Base-by-base conservation (phyloP, 2,113 vertebrate genomes). In the Calyptommatus sinebrachiatus region DNA sequence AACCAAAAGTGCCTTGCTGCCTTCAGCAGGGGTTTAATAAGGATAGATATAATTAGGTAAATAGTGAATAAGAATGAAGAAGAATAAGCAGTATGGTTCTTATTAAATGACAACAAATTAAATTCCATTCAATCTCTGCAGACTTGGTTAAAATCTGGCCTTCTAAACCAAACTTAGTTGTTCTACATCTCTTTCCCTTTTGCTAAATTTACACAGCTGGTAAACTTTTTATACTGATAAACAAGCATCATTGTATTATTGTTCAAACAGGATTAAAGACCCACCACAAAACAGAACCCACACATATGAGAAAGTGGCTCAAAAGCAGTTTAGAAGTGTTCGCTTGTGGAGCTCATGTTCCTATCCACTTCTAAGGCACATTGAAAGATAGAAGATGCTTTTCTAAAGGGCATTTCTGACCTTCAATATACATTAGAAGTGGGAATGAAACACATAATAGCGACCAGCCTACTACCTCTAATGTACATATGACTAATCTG, bases 21-120 rank as follows among this genome's bases (percentile, higher is more conserved):
- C 93, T 95, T 95, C 94, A 95, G 95, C 93, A 94, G 94, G 93
- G 92, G 93, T 95, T 94, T 95, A 95, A 95, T 95, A 95, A 95
- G 93, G 91, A 89, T 88, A 93, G 89, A 94, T 95, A 94, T 94
- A 94, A 95, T 95, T 95, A 94, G 81, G 94, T 93, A 95, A 95
- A 94, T 92, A 89, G 90, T 76, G 67, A 94, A 90, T 92, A 92
- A 92, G 92, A 94, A 90, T 91, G 63, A 85, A 91, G 92, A 92
- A 82, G 66, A 84, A 85, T 88, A 92, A 94, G 89, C 90, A 90
- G 78, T 92, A 87, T 84, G 85, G 87, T 90, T 91, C 87, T 87
- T 89, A 94, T 92, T 92, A 95, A 94, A 92, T 93, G 83, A 92
- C 89, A 87, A 91, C 83, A 94, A 94, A 92, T 94, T 95, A 91